These are phyloP conservation scores for Pelmatolapia mariae DNA, from an alignment of 2,113 vertebrate genomes.

Conservation along the genomic window DNA sequence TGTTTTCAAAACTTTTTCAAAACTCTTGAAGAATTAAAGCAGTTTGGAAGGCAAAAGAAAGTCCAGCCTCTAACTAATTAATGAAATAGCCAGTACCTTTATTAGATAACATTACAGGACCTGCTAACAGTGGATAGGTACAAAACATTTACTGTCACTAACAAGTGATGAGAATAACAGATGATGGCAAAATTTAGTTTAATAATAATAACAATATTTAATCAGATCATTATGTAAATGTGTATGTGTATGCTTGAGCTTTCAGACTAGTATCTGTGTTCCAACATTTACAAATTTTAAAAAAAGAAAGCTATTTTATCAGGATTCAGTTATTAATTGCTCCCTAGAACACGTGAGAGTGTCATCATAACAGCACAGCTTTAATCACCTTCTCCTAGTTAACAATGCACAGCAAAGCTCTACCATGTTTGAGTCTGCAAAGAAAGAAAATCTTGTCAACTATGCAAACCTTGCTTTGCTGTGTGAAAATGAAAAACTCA, in stretches of 20 bases:
- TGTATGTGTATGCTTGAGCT: not conserved
- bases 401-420: not conserved
- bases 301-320: not conserved
- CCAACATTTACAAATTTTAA: not conserved
- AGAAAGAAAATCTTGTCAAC: not conserved
- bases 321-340: not conserved
- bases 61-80: not conserved
- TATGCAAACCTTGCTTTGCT: not conserved
- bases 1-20: not conserved
- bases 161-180: not conserved
- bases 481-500: not conserved
- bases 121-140: not conserved
- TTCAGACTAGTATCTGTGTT: not conserved
- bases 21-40: not conserved
- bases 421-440: not conserved
- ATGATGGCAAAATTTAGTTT: not conserved
- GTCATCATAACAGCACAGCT: not conserved
- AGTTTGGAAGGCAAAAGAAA: not conserved
- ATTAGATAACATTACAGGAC: not conserved
- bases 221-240: not conserved
- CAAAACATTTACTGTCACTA: not conserved
- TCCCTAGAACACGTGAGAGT: not conserved
- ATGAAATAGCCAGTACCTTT: not conserved
- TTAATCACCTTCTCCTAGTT: not conserved
- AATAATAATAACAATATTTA: not conserved